Evolutionary conservation across 2,797 vertebrate genomes (phyloP), one percentile per base, ranked within the genome.

Genomic region (Hyperoplus lanceolatus): DNA sequence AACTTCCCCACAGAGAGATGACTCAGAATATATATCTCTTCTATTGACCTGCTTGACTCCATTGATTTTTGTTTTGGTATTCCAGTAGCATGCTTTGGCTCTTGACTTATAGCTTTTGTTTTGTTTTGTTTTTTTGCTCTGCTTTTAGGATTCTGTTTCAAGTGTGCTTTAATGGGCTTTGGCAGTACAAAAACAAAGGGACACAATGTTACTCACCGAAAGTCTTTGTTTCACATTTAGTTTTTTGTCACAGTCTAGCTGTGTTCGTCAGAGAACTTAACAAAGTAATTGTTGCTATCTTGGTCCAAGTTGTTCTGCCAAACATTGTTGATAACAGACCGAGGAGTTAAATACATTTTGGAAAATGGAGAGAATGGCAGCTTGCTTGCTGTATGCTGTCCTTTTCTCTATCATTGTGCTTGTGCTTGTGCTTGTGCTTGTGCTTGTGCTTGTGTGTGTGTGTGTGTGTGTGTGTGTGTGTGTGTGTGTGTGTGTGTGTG

Each of bases 201-300:
- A 86, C 73, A 73, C 29, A 14, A 6, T 73, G 77, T 14, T 46
- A 12, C 70, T 64, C 50, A 48, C 50, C 58, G 16, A 56, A 2
- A n/a, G 0, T 61, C 16, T 38, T 59, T 75, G 29, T 74, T 82
- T 68, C 74, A 70, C 78, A 49, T 57, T 65, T 51, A 50, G 55
- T 83, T 86, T 84, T 86, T 29, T 29, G 3, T 29, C 79, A 80
- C 84, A 82, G 69, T 81, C 69, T 67, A 85, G 77, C 70, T 80
- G 63, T 66, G 75, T 57, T 48, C 29, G 29, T 65, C 70, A 56
- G 66, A 70, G 42, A 58, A 73, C 38, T 62, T 69, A 73, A 77
- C 61, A 75, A 76, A 67, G 29, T 49, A 15, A 36, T 65, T 51
- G 61, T 67, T 63, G 39, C 67, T 54, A 72, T 55, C 53, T 59